Conservation (phyloP, 2,888 invertebrate genomes). For the Iphiclides podalirius region DNA sequence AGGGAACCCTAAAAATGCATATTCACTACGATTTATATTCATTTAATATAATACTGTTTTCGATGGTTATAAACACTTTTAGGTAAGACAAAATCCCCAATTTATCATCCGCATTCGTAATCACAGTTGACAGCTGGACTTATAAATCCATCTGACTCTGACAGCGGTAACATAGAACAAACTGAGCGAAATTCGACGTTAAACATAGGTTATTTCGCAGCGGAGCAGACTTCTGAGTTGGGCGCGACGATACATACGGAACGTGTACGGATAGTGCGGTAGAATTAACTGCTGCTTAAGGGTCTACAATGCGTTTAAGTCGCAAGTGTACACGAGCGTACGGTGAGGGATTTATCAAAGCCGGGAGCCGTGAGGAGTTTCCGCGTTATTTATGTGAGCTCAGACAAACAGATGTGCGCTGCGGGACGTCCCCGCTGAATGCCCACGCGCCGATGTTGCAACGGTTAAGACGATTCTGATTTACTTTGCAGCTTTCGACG, state of each 20-base stretch:
- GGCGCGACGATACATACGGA: too few relatives aligned
- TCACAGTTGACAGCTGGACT: too few relatives aligned
- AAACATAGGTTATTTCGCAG: too few relatives aligned
- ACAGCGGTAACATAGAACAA: too few relatives aligned
- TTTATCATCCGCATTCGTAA: not conserved
- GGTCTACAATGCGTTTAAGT: constrained; percentile 46
- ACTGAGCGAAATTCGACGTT: too few relatives aligned
- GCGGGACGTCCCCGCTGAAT: constrained; percentile 47
- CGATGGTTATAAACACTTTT: too few relatives aligned
- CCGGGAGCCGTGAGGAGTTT: constrained; percentile 49
- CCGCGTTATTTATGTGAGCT: constrained; percentile 43
- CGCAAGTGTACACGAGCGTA: constrained; percentile 40
- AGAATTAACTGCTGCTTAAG: constrained; percentile 24
- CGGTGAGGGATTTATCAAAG: constrained; percentile 54
- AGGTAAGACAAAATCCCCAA: too few relatives aligned
- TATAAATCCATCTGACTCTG: too few relatives aligned
- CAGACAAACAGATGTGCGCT: constrained; percentile 52
- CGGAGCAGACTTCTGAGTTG: too few relatives aligned
- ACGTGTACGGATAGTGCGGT: not conserved
- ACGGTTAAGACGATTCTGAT: constrained; percentile 31
- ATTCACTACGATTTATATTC: too few relatives aligned
- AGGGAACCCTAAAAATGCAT: too few relatives aligned
- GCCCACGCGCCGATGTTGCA: constrained; percentile 46
- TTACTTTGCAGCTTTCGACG: constrained; percentile 30
- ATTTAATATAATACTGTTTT: too few relatives aligned